These are phyloP conservation scores for Sebastes minor DNA, from an alignment of 2,797 vertebrate genomes.

Conservation along the genomic window DNA sequence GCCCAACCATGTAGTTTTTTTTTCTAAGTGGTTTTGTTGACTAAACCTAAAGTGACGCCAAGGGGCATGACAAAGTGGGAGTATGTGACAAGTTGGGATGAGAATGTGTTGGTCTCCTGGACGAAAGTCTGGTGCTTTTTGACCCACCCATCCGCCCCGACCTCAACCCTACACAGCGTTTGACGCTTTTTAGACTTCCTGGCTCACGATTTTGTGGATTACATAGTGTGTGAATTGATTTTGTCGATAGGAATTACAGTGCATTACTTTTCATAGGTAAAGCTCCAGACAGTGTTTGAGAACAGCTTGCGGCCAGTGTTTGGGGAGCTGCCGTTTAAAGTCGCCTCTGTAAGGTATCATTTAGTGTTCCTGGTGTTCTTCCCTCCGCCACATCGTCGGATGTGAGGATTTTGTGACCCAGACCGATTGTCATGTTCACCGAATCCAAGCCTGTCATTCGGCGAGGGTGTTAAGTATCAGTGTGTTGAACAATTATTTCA, in stretches of 20 bases:
- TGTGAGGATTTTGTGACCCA: conserved; percentile 30
- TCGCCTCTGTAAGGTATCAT: neutral
- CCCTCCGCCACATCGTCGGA: conserved; percentile 18
- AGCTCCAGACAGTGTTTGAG: neutral
- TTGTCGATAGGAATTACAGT: neutral
- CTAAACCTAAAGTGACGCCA: no score
- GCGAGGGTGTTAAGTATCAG: conserved; percentile 64
- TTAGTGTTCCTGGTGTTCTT: neutral
- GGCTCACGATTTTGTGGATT: neutral
- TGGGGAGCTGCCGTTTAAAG: neutral
- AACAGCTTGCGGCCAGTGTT: neutral
- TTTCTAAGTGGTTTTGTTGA: no score
- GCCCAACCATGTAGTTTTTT: no score
- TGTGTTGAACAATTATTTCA: conserved; percentile 68
- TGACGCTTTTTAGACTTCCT: neutral
- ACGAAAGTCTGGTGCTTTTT: neutral
- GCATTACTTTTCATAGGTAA: neutral
- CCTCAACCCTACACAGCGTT: accelerated
- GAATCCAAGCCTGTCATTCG: conserved; percentile 63
- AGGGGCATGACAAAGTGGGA: no score
- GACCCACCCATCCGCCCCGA: no score
- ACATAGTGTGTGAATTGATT: accelerated
- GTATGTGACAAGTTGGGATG: no score
- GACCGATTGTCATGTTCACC: conserved; percentile 36
- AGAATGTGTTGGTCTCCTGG: neutral